A percentile compares a stretch with the other conserved stretches of the same genome.
These are phyloP conservation scores for Paramisgurnus dabryanus DNA, from an alignment of 2,113 vertebrate genomes.

Conservation along the genomic window DNA sequence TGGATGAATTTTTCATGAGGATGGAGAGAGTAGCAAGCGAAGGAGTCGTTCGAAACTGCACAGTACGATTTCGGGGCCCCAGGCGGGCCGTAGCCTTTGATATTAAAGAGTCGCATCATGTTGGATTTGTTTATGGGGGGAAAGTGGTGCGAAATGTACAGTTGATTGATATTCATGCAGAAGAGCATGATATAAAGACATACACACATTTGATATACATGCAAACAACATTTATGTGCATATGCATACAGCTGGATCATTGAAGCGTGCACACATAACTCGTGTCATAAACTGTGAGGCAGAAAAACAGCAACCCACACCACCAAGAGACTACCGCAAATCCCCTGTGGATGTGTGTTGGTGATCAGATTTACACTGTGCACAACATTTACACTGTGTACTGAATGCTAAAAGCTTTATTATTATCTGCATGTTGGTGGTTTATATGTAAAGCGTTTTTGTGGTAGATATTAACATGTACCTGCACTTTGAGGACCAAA, in stretches of 20 bases:
- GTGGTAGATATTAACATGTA: background rate
- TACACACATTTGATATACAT: background rate
- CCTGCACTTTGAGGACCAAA: background rate
- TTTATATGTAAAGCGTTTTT: background rate
- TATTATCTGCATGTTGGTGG: background rate
- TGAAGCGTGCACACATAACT: conserved; percentile 19
- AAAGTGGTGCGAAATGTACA: conserved; percentile 21
- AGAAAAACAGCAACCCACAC: conserved; percentile 5
- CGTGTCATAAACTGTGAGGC: conserved; percentile 13
- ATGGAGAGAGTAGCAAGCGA: conserved; percentile 26
- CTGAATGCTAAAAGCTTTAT: background rate
- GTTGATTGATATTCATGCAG: background rate
- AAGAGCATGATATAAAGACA: conserved; percentile 7
- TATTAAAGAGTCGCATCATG: conserved; percentile 33
- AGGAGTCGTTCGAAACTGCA: conserved; percentile 21
- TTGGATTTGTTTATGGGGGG: conserved; percentile 33
- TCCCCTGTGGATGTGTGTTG: background rate
- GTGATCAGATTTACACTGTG: conserved; percentile 7
- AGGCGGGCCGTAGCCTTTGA: conserved; percentile 25
- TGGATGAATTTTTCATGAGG: conserved; percentile 40
- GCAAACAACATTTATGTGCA: background rate
- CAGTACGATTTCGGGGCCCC: conserved; percentile 9
- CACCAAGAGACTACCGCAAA: background rate
- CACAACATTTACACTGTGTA: background rate
- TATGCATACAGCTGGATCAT: background rate